Percentiles rank a stretch among this genome's conserved stretches.
phyloP scores from a whole-genome alignment of 2,113 vertebrate genomes.

The Cyprinodon variegatus region DNA sequence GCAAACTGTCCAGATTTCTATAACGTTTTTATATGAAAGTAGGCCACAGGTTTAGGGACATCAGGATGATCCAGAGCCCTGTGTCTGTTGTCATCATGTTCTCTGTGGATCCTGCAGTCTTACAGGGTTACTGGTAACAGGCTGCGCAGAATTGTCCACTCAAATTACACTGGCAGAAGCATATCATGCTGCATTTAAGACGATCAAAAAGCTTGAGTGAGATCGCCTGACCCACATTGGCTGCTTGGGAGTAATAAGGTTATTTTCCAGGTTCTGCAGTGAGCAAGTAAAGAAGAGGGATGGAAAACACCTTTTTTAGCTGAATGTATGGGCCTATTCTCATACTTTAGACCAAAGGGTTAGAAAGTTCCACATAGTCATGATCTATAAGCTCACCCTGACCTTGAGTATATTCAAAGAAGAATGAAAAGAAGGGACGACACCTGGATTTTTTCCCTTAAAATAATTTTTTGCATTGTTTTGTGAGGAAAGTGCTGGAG shows the following conservation, averaged over 20 bases:
- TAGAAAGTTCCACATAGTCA: constrained; percentile 15
- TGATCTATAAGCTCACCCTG: background rate
- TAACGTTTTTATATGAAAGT: constrained; percentile 28
- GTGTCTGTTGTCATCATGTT: constrained; percentile 37
- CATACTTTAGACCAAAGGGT: constrained; percentile 13
- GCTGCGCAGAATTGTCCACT: constrained; percentile 34
- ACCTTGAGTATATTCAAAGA: background rate
- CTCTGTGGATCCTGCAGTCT: constrained; percentile 48
- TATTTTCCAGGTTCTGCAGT: background rate
- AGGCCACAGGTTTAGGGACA: constrained; percentile 38
- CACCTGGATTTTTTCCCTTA: too few species aligned
- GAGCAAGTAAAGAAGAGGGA: constrained; percentile 5
- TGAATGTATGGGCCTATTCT: constrained; percentile 18
- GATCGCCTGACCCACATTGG: constrained; percentile 48
- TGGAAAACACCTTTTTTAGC: background rate
- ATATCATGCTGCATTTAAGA: constrained; percentile 45
- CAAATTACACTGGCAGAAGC: constrained; percentile 57
- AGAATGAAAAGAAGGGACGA: background rate
- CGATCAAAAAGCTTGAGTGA: background rate
- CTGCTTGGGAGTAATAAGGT: background rate
- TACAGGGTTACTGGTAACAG: constrained; percentile 59
- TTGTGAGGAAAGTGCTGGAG: background rate
- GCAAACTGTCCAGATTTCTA: constrained; percentile 1
- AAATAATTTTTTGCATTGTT: background rate
- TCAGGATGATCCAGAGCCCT: constrained; percentile 28